phyloP scores from a whole-genome alignment of 2,113 vertebrate species.

The Petrocephalus microphthalmus region DNA sequence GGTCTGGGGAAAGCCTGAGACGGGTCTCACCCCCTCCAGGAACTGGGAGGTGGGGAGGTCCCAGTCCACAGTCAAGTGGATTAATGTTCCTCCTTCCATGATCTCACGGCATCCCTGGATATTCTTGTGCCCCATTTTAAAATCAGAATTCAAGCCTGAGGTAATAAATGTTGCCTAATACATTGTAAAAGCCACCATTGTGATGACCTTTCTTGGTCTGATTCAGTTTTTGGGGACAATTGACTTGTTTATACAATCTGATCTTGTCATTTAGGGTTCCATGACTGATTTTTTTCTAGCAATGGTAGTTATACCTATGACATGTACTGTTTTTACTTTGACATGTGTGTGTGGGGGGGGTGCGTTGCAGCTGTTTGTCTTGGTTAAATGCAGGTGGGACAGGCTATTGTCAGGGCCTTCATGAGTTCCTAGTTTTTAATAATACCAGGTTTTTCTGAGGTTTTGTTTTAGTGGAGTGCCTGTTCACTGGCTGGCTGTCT shows the following conservation, averaged over 20 bases:
- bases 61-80: background rate
- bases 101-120: background rate
- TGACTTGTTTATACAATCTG: background rate
- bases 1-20: background rate
- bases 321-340: background rate
- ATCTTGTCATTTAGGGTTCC: background rate
- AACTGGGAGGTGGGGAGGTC: background rate
- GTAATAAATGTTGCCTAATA: background rate
- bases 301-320: background rate
- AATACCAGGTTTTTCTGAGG: background rate
- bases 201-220: too few species aligned
- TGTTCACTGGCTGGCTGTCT: background rate
- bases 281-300: background rate
- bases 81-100: background rate
- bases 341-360: background rate
- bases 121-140: background rate
- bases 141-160: background rate
- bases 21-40: background rate
- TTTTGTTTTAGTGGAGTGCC: background rate
- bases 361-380: background rate
- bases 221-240: too few species aligned
- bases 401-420: background rate
- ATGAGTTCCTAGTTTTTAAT: background rate
- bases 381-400: background rate
- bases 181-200: background rate